A percentile compares a stretch with the other conserved stretches of the same genome.
Evolutionary conservation across 2,113 vertebrate species (phyloP).

Genomic region (Trematomus loennbergii): DNA sequence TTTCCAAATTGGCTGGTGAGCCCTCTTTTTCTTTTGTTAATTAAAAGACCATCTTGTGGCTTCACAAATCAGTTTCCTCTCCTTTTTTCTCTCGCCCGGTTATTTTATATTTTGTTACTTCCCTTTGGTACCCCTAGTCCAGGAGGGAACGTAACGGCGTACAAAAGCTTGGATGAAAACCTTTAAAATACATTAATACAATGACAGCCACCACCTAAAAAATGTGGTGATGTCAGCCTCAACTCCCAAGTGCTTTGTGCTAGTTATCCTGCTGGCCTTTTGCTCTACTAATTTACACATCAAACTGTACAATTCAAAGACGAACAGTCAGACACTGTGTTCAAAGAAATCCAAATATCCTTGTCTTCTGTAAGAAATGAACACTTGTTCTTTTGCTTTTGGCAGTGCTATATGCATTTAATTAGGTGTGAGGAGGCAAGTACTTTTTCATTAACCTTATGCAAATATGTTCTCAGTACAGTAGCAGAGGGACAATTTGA

Average conservation of each 20-base stretch:
- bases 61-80: too few relatives aligned
- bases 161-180: not conserved
- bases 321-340: constrained; percentile 30
- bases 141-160: too few relatives aligned
- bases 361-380: constrained; percentile 41
- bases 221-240: constrained; percentile 8
- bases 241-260: constrained; percentile 12
- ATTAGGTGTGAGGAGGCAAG: constrained; percentile 39
- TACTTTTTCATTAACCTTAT: constrained; percentile 65
- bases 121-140: too few relatives aligned
- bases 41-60: too few relatives aligned
- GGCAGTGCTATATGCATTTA: constrained; percentile 42
- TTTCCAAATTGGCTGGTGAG: too few relatives aligned
- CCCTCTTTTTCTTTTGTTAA: too few relatives aligned
- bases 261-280: constrained; percentile 28
- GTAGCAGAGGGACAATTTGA: constrained; percentile 27
- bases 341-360: constrained; percentile 21
- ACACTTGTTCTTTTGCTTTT: constrained; percentile 40
- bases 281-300: constrained; percentile 41
- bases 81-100: too few relatives aligned
- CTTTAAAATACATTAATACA: not conserved
- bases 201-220: not conserved
- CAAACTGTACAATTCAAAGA: constrained; percentile 32
- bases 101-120: too few relatives aligned
- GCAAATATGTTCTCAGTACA: constrained; percentile 38